A percentile compares a stretch with the other conserved stretches of the same genome.
phyloP scores from a whole-genome alignment of 2,797 vertebrate species.

The Gymnothorax reevesii region DNA sequence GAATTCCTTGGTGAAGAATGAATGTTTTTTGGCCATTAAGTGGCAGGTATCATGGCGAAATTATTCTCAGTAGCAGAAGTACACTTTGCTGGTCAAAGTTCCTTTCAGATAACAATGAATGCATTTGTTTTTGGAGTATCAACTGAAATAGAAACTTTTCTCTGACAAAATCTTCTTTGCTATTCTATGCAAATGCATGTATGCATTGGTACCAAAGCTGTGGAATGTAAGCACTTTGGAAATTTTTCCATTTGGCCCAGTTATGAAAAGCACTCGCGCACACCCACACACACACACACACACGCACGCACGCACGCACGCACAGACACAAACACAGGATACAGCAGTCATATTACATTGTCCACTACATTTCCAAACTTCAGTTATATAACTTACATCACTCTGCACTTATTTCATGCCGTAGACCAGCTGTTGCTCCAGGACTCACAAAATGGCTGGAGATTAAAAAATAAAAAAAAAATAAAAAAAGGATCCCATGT shows the following conservation, averaged over 20 bases:
- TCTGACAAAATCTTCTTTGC: not conserved
- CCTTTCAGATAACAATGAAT: not conserved
- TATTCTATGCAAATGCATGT: not conserved
- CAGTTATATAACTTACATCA: not conserved
- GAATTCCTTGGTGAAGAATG: not conserved
- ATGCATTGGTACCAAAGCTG: not conserved
- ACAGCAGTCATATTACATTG: not conserved
- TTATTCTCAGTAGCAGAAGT: not conserved
- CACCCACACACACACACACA: not conserved
- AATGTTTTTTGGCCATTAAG: not conserved
- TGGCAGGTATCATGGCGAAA: not conserved
- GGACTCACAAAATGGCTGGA: not conserved
- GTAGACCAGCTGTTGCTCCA: not conserved
- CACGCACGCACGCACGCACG: too few species aligned
- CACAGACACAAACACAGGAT: not conserved
- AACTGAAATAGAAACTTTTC: not conserved
- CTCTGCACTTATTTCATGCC: not conserved
- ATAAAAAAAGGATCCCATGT: too few species aligned
- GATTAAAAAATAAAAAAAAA: not conserved
- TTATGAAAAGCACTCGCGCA: not conserved
- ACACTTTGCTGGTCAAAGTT: not conserved
- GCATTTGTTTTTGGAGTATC: not conserved
- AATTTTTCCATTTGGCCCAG: not conserved
- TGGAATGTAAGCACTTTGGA: not conserved
- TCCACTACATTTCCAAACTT: not conserved